Percentiles rank a stretch among this genome's conserved stretches.
phyloP scores from a whole-genome alignment of 64 coral and sea anemone genomes.

The Stichodactyla mertensii region DNA sequence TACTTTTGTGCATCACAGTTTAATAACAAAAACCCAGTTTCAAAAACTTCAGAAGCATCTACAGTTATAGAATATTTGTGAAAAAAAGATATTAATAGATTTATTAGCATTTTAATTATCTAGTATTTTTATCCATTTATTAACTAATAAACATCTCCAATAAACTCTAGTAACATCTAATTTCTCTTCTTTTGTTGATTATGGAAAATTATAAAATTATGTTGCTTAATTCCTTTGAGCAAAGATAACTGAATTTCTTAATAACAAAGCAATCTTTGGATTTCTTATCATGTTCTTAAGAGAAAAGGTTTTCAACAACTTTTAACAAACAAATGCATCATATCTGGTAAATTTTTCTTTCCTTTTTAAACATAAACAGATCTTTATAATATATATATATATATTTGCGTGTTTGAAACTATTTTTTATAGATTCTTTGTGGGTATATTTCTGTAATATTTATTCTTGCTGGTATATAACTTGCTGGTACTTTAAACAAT shows the following conservation, averaged over 20 bases:
- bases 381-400: background rate
- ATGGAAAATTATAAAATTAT: background rate
- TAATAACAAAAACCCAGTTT: too few species aligned
- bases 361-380: background rate
- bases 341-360: background rate
- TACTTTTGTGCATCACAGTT: too few species aligned
- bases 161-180: background rate
- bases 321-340: background rate
- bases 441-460: background rate
- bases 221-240: background rate
- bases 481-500: background rate
- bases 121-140: background rate
- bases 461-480: background rate
- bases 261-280: background rate
- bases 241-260: background rate
- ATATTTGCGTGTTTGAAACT: background rate
- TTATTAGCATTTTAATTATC: background rate
- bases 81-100: background rate
- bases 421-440: background rate
- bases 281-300: background rate
- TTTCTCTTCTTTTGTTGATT: background rate
- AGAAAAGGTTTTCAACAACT: background rate
- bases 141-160: background rate
- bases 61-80: too few species aligned
- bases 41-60: too few species aligned